Evolutionary conservation across 2,888 invertebrate genomes (phyloP), one percentile per base, ranked within the genome.

Genomic region (Cryptosula pallasiana): DNA sequence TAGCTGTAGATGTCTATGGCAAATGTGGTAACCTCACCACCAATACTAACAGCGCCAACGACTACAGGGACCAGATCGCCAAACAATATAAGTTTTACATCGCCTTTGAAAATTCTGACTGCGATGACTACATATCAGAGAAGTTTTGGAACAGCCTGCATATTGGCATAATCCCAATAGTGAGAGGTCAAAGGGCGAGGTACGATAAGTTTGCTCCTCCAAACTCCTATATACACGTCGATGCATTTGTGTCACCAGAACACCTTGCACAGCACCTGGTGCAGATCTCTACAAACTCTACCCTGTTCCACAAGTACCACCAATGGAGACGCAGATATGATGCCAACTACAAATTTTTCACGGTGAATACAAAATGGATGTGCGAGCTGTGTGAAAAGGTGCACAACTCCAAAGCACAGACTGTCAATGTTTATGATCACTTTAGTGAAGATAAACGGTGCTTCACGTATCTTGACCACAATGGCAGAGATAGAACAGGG

Each of bases 81-180:
- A 57, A 57, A 23, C 13, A 57, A 57, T 57, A 57, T 23, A 57
- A n/a, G 25, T 57, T 57, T 23, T 57, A 57, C n/a, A 57, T 57
- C n/a, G 57, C 57, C n/a, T 57, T 57, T 57, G 57, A 57, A 57
- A 57, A 57, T 23, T 57, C 57, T 9, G 57, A 57, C 25, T 57
- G 57, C n/a, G 57, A 57, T 23, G 57, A 57, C n/a, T 57, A 57
- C n/a, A 23, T 57, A 57, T 57, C 57, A n/a, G 57, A 57, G n/a
- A 57, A 57, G 57, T 57, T 57, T 23, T 57, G 57, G 57, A 57
- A 57, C 25, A 57, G 57, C n/a, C 25, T 57, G 23, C 57, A 57
- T 23, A 57, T 57, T n/a, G 57, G 57, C 20, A 57, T 57, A 5
- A 57, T 57, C n/a, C 57, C 57, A 57, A 57, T 57, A 57, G 57